Evolutionary conservation across 2,113 vertebrate genomes (phyloP).

Genomic region (Dicerorhinus sumatrensis): DNA sequence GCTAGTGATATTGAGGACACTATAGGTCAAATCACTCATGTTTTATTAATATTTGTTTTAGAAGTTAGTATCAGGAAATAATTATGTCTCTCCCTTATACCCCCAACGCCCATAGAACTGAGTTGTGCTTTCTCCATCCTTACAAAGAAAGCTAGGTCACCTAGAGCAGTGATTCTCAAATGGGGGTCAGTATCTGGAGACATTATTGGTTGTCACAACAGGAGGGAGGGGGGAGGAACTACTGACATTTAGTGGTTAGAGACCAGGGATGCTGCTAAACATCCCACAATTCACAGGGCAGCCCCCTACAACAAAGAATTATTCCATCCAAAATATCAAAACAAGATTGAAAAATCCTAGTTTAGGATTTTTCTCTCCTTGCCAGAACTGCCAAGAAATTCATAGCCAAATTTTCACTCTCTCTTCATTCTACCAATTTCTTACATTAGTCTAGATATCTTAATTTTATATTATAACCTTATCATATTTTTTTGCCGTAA

Average conservation of each 20-base stretch:
- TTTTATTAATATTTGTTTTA: conserved; percentile 1
- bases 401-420: not conserved
- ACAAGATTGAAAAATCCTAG: not conserved
- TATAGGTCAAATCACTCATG: not conserved
- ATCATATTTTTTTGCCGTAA: not conserved
- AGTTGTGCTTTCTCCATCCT: not conserved
- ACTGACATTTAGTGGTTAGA: not conserved
- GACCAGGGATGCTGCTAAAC: not conserved
- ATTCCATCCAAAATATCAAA: not conserved
- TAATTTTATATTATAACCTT: not conserved
- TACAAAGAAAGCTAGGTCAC: not conserved
- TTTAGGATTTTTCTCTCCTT: not conserved
- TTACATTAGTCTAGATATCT: not conserved
- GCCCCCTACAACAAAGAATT: not conserved
- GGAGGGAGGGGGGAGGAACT: not conserved
- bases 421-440: not conserved
- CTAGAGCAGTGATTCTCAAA: not conserved
- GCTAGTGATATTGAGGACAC: not conserved
- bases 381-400: not conserved
- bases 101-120: not conserved
- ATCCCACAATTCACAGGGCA: not conserved
- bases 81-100: not conserved
- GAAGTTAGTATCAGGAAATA: not conserved
- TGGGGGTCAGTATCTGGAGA: not conserved
- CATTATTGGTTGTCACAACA: not conserved